Evolutionary conservation across 2,113 vertebrate species (phyloP), one percentile per base, ranked within the genome.

Genomic region (Pterocles burchelli): DNA sequence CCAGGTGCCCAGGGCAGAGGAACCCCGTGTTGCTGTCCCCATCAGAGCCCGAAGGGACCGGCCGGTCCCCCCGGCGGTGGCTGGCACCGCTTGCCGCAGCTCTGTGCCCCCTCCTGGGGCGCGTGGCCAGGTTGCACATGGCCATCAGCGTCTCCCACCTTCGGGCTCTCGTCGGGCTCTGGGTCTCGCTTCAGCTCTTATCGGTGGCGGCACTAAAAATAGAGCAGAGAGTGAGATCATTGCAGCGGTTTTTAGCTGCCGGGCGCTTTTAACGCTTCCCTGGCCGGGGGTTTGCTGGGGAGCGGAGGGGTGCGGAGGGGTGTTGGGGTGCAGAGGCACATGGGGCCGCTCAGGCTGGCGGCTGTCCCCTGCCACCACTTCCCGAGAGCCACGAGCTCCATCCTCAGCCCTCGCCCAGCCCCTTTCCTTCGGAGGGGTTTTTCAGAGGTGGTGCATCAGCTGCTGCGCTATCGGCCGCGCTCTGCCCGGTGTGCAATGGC

Each of bases 1-100:
- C 0, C 6, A 49, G 26, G 63, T 38, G 14, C 31, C 18, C 5
- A 0, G 46, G 73, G 36, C 49, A 75, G 72, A 41, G 65, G 71
- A 29, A 15, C 22, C n/a, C n/a, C 0, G 0, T 38, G 46, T 13
- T 16, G 15, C 22, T 58, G 58, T 4, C 28, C n/a, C 55, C 49
- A 29, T 1, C 20, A 3, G 6, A 52, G 85, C 57, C 29, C 45
- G 2, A 26, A 57, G 80, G 66, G 21, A 2, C 26, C 6, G 57
- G 18, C 10, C 43, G 12, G 2, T 66, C 36, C 54, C 0, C 0
- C 10, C 13, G 59, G 20, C 0, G 6, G 46, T 12, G 46, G 46
- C 58, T 22, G 61, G 28, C 54, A 15, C 67, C 0, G 0, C 61
- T 26, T 6, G 31, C 49, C 1, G 0, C 54, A 49, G 26, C 48